phyloP scores from a whole-genome alignment of 1,140 invertebrate genomes.

The Brachionus paranguensis region DNA sequence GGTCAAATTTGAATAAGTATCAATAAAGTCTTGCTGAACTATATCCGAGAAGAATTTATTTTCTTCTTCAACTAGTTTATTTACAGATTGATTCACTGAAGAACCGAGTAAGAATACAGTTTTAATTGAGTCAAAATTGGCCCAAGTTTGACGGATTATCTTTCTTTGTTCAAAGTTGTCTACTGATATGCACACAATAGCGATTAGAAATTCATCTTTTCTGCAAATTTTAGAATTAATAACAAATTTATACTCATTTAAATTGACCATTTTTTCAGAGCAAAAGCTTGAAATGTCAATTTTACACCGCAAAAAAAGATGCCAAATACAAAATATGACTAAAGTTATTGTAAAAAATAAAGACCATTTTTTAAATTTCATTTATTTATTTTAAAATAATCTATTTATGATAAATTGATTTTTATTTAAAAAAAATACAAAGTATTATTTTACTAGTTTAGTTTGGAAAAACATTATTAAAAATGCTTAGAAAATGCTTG shows the following conservation, averaged over 20 bases:
- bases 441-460: no score
- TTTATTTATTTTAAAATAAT: no score
- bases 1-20: neutral
- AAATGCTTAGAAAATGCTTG: no score
- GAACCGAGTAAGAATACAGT: neutral
- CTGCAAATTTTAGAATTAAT: neutral
- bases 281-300: neutral
- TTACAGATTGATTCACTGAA: neutral
- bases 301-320: neutral
- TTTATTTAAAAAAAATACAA: no score
- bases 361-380: no score
- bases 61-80: constrained; percentile 15
- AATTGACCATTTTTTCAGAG: neutral
- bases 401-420: no score
- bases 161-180: neutral
- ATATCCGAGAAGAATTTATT: constrained; percentile 42
- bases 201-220: neutral
- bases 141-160: neutral
- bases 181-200: neutral
- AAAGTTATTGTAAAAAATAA: no score
- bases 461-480: no score
- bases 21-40: constrained; percentile 42
- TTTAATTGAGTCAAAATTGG: neutral
- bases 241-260: neutral
- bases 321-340: neutral